Evolutionary conservation across 1,140 invertebrate genomes (phyloP).

Genomic region (Drosophila arizonae): DNA sequence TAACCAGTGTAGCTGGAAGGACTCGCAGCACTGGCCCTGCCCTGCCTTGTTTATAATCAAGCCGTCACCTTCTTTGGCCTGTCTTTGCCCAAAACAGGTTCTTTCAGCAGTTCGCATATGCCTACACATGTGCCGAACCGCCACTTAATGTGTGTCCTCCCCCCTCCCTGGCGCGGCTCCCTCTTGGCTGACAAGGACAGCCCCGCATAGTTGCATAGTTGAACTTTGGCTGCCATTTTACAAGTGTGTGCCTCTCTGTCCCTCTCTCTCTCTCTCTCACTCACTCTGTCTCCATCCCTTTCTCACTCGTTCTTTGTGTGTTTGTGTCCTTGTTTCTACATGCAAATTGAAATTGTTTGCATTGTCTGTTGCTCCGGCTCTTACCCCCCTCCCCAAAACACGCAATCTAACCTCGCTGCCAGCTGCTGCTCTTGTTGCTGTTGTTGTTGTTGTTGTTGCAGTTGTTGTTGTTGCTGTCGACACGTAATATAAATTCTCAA

Average conservation of each 20-base stretch:
- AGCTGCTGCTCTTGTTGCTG: constrained; percentile 34
- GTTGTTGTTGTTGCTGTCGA: constrained; percentile 50
- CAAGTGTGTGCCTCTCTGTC: constrained; percentile 3
- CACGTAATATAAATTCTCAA: constrained; percentile 78
- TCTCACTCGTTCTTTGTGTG: constrained; percentile 26
- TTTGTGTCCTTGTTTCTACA: constrained; percentile 64
- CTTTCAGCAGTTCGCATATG: constrained; percentile 23
- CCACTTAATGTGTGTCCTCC: constrained; percentile 12
- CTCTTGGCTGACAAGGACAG: constrained; percentile 35
- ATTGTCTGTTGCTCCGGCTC: constrained; percentile 68
- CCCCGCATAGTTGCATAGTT: constrained; percentile 50
- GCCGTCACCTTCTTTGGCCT: constrained; percentile 11
- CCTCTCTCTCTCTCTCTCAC: neutral
- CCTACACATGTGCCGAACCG: constrained; percentile 39
- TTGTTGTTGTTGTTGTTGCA: too few species aligned
- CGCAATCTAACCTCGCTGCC: constrained; percentile 54
- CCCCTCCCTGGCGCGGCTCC: neutral
- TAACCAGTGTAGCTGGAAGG: neutral
- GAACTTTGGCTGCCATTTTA: constrained; percentile 49
- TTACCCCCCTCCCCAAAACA: constrained; percentile 21
- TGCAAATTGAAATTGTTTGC: constrained; percentile 80
- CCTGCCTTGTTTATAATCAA: constrained; percentile 8
- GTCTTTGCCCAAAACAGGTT: constrained; percentile 30
- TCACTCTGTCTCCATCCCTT: neutral
- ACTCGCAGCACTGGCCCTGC: neutral